Percentiles rank a stretch among this genome's conserved stretches.
Conservation (phyloP, 2,113 vertebrate species). For the Pandion haliaetus region DNA sequence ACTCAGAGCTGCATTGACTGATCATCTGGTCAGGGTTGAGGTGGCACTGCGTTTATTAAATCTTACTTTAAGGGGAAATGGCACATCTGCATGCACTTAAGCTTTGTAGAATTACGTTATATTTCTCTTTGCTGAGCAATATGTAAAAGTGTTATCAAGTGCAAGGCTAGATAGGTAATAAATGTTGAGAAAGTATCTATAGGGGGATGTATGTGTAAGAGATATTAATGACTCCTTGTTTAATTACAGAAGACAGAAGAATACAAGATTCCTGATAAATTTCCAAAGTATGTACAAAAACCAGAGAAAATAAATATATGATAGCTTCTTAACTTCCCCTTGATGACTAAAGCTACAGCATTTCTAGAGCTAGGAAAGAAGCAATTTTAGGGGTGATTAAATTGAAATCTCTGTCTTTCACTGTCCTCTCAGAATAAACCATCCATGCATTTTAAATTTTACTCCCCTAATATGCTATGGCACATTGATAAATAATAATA, state of each 20-base stretch:
- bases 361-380: slow-evolving; percentile 9
- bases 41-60: slow-evolving; percentile 24
- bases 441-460: background rate
- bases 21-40: slow-evolving; percentile 49
- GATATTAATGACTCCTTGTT: background rate
- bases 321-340: background rate
- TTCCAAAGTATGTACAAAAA: background rate
- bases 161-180: background rate
- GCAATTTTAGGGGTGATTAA: background rate
- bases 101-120: background rate
- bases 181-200: background rate
- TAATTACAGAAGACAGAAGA: background rate
- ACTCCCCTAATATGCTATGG: background rate
- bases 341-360: background rate
- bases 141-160: background rate
- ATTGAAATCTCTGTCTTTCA: background rate
- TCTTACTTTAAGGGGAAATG: background rate
- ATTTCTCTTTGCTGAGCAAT: background rate
- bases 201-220: background rate
- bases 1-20: background rate
- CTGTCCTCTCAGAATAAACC: background rate
- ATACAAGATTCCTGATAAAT: background rate
- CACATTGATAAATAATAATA: background rate
- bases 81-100: background rate
- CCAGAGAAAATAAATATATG: background rate